Conservation (phyloP, 2,113 vertebrate species). For the Phalacrocorax carbo region DNA sequence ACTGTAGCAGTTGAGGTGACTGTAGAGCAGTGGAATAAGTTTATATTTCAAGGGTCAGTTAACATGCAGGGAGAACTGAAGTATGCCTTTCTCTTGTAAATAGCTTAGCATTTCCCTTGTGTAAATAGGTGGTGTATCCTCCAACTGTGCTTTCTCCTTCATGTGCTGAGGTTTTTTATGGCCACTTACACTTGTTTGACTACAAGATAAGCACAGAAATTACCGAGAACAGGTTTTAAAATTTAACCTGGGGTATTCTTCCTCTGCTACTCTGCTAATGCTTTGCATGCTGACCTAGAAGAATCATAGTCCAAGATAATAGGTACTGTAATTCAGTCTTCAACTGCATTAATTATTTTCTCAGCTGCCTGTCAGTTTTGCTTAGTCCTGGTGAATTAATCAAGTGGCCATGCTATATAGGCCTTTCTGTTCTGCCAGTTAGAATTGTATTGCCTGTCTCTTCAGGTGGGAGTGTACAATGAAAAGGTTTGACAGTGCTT, state of each 20-base stretch:
- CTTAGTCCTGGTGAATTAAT: neutral
- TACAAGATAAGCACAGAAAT: neutral
- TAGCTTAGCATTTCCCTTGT: neutral
- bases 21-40: neutral
- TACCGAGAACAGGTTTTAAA: neutral
- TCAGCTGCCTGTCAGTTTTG: neutral
- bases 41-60: neutral
- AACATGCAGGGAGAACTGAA: neutral
- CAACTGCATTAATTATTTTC: neutral
- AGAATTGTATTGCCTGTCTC: neutral
- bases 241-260: neutral
- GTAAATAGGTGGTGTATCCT: neutral
- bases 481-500: neutral
- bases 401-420: neutral
- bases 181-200: neutral
- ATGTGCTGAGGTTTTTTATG: neutral
- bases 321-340: constrained; percentile 9
- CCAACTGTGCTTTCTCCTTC: neutral
- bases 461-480: neutral
- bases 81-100: neutral
- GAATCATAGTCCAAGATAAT: neutral
- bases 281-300: neutral
- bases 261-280: neutral
- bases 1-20: neutral
- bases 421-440: neutral